Conservation (phyloP, 2,113 vertebrate species). For the Columba janthina region DNA sequence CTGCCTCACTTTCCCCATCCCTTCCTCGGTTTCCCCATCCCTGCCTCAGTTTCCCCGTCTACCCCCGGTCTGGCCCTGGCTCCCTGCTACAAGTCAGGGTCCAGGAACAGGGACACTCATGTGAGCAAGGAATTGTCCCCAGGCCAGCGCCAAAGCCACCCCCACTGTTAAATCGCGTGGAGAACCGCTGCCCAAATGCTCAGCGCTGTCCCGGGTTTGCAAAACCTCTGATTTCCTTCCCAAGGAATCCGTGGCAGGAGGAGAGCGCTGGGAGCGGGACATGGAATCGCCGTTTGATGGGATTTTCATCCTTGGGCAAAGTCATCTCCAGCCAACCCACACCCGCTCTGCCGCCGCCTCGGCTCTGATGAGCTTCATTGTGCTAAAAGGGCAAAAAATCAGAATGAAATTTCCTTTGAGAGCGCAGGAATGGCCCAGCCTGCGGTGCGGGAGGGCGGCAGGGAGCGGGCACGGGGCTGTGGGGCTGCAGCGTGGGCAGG, state of each 20-base stretch:
- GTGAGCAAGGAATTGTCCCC: not conserved
- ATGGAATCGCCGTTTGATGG: not conserved
- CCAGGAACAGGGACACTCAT: not conserved
- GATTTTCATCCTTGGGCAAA: not conserved
- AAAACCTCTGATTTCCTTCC: not conserved
- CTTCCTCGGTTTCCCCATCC: not conserved
- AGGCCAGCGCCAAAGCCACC: not conserved
- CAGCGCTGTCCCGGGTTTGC: not conserved
- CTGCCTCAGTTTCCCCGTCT: not conserved
- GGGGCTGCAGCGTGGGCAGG: too few species aligned
- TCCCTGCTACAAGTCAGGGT: not conserved
- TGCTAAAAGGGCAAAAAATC: not conserved
- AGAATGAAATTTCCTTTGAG: not conserved
- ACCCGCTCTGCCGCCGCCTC: fast-evolving
- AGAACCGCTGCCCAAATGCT: not conserved
- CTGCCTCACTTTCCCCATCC: too few species aligned
- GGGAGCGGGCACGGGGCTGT: not conserved
- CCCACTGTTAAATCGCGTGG: fast-evolving
- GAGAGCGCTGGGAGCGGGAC: not conserved
- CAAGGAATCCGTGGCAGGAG: not conserved
- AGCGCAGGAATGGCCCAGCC: not conserved
- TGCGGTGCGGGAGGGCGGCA: not conserved
- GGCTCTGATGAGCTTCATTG: not conserved
- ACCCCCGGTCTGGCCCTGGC: not conserved
- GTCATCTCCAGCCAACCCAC: not conserved